These are phyloP conservation scores for Reticulitermes speratus DNA, from an alignment of 1,140 invertebrate genomes.

Conservation along the genomic window DNA sequence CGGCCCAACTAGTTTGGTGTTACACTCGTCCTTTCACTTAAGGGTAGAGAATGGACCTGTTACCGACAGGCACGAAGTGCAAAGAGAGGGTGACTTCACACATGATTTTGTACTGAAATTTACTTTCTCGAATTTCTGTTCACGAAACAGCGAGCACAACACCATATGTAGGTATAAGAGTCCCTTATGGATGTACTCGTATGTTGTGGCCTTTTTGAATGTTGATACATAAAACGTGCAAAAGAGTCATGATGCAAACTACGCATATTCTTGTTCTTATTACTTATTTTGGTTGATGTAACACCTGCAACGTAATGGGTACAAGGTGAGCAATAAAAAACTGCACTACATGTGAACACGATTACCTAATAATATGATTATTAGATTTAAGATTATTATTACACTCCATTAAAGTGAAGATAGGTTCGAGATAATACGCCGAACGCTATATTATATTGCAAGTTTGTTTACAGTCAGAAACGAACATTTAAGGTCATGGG, in stretches of 20 bases:
- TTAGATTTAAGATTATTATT: not conserved
- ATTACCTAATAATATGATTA: not conserved
- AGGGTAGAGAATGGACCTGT: too few relatives aligned
- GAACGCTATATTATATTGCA: not conserved
- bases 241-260: not conserved
- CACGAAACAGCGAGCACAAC: too few relatives aligned
- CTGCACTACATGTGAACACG: not conserved
- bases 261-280: not conserved
- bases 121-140: too few relatives aligned
- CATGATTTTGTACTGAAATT: too few relatives aligned
- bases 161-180: too few relatives aligned
- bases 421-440: not conserved
- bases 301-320: not conserved
- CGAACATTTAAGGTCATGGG: not conserved
- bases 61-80: too few relatives aligned
- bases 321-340: conserved; percentile 1
- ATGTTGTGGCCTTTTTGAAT: too few relatives aligned
- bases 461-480: not conserved
- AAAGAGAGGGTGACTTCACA: too few relatives aligned
- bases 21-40: too few relatives aligned
- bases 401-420: not conserved
- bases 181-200: too few relatives aligned
- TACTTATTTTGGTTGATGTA: not conserved
- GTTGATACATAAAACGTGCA: not conserved
- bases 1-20: too few relatives aligned